Evolutionary conservation across 2,113 vertebrate species (phyloP).

Genomic region (Casuarius casuarius): DNA sequence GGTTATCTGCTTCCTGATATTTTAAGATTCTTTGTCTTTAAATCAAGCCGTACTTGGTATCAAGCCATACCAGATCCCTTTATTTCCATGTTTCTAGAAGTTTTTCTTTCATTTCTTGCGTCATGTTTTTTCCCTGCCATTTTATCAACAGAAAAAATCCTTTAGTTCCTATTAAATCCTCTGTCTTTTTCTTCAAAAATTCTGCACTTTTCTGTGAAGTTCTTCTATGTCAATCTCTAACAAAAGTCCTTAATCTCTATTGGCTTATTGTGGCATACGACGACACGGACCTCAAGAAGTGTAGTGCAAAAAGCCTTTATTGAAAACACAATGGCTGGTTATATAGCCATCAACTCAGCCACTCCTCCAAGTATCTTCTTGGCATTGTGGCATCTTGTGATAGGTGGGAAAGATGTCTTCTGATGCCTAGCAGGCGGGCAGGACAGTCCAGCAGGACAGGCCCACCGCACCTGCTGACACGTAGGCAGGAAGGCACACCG

Average conservation of each 20-base stretch:
- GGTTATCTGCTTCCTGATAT: not conserved
- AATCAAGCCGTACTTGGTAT: not conserved
- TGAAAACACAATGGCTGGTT: no score
- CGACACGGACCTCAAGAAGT: no score
- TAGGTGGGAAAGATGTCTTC: no score
- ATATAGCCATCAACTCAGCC: no score
- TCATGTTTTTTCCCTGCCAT: not conserved
- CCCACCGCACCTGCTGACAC: no score
- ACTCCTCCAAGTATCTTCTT: no score
- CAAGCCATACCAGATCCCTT: not conserved
- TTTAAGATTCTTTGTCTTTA: not conserved
- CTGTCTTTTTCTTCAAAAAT: not conserved
- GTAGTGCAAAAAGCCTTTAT: no score
- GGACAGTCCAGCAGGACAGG: no score
- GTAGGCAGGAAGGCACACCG: no score
- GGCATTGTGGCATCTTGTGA: no score
- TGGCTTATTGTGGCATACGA: no score
- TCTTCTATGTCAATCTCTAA: not conserved
- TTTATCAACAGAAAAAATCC: not conserved
- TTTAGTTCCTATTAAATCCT: not conserved
- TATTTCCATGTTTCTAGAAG: not conserved
- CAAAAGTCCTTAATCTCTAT: not conserved
- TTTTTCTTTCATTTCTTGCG: not conserved
- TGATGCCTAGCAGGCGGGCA: no score
- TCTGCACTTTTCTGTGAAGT: not conserved